A percentile compares a stretch with the other conserved stretches of the same genome.
These are phyloP conservation scores for Brevimyrus niger DNA, from an alignment of 2,113 vertebrate genomes.

Conservation along the genomic window DNA sequence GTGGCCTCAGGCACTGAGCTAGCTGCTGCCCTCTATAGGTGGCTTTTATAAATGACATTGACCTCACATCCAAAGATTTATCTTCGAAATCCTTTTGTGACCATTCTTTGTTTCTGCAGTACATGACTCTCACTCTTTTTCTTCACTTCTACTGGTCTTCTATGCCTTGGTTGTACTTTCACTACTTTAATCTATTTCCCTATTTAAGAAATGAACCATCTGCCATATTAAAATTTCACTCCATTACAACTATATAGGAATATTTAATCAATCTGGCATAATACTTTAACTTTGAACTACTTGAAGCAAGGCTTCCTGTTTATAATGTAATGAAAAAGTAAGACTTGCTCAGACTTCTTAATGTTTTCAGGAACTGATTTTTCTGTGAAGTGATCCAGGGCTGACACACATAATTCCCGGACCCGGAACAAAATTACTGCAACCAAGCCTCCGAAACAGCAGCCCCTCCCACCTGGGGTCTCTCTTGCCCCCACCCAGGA, in stretches of 20 bases:
- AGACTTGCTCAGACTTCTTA: not conserved
- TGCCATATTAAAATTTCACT: not conserved
- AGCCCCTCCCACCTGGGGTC: not conserved
- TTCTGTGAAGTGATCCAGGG: not conserved
- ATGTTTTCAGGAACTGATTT: not conserved
- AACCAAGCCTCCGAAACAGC: not conserved
- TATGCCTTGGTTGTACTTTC: not conserved
- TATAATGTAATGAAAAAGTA: not conserved
- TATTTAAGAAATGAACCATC: not conserved
- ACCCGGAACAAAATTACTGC: not conserved
- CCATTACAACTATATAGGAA: constrained; percentile 3
- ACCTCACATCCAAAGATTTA: not conserved
- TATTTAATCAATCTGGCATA: constrained; percentile 9
- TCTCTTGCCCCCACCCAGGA: not conserved
- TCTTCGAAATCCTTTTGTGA: not conserved
- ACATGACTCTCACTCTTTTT: not conserved
- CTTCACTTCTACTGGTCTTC: not conserved
- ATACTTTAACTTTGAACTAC: constrained; percentile 1
- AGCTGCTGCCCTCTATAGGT: not conserved
- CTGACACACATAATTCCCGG: not conserved
- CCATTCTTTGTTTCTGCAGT: not conserved
- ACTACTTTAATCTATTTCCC: not conserved
- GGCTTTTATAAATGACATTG: not conserved
- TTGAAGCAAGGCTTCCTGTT: not conserved
- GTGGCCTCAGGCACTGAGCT: not conserved